phyloP scores from a whole-genome alignment of 2,888 invertebrate species.

The Anaspis maculata region DNA sequence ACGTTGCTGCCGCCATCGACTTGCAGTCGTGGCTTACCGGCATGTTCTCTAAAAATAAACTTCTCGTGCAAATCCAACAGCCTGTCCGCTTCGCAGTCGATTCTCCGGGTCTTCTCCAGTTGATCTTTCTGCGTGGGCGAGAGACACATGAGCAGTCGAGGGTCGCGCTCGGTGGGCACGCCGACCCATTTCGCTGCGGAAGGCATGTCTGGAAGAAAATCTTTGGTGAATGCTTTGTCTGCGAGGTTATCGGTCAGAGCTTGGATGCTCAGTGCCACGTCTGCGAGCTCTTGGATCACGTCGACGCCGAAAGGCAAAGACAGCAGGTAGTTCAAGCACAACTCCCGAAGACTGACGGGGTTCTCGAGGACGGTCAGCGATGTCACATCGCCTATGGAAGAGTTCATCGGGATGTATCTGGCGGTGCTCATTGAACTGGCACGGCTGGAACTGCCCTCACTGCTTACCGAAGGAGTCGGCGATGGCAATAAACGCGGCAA shows the following conservation, averaged over 20 bases:
- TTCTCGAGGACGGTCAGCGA: conserved; percentile 40
- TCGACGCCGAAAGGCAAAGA: conserved; percentile 61
- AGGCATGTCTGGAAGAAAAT: conserved; percentile 17
- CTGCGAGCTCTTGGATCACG: conserved; percentile 60
- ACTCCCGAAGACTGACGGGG: conserved; percentile 46
- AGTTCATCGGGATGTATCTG: conserved; percentile 54
- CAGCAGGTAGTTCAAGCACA: conserved; percentile 57
- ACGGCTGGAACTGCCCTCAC: conserved; percentile 43
- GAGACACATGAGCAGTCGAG: conserved; percentile 55
- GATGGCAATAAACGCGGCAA: conserved; percentile 11
- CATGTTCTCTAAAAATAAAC: conserved; percentile 57
- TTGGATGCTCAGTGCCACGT: conserved; percentile 48
- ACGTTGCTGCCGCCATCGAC: conserved; percentile 33
- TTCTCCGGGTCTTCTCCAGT: conserved; percentile 48
- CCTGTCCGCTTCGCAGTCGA: conserved; percentile 51
- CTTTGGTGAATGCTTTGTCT: conserved; percentile 14
- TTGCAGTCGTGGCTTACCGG: conserved; percentile 36
- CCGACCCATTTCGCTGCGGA: conserved; percentile 50
- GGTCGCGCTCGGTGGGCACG: conserved; percentile 52
- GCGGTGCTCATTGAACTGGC: conserved; percentile 58
- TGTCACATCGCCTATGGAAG: conserved; percentile 53
- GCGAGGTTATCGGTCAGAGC: conserved; percentile 22
- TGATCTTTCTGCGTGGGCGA: conserved; percentile 64
- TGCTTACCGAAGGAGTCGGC: conserved; percentile 35
- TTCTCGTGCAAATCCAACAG: conserved; percentile 63